Evolutionary conservation across 2,113 vertebrate genomes (phyloP).

Genomic region (Pseudonaja textilis): DNA sequence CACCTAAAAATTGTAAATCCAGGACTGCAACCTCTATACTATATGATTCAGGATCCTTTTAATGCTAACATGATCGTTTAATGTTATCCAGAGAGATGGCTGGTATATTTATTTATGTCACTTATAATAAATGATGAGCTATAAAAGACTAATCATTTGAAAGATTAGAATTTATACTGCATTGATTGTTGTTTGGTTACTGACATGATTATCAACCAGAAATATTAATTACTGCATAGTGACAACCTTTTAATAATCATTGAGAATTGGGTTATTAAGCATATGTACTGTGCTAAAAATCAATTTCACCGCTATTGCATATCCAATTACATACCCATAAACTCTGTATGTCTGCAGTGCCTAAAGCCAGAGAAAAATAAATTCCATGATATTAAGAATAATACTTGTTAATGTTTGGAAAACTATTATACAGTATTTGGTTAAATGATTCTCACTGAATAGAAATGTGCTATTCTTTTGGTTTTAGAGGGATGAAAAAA

Average conservation of each 20-base stretch:
- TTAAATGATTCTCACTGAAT: slow-evolving; percentile 11
- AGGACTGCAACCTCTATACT: neutral
- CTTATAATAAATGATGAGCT: neutral
- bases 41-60: neutral
- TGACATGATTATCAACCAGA: neutral
- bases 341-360: neutral
- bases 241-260: slow-evolving; percentile 25
- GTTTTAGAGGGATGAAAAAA: neutral
- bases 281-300: neutral
- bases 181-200: neutral
- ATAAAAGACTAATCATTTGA: neutral
- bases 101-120: neutral
- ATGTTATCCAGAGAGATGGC: neutral
- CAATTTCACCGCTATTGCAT: neutral
- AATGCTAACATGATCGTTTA: neutral
- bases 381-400: neutral
- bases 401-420: slow-evolving; percentile 20
- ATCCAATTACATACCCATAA: slow-evolving; percentile 4
- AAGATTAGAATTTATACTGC: neutral
- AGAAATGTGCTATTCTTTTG: slow-evolving; percentile 5
- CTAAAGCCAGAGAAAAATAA: neutral
- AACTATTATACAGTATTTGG: neutral
- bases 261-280: slow-evolving; percentile 3
- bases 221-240: slow-evolving; percentile 10
- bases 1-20: neutral